These are phyloP conservation scores for Plecturocebus donacophilus DNA, from an alignment of 2,113 vertebrate species.

Conservation along the genomic window DNA sequence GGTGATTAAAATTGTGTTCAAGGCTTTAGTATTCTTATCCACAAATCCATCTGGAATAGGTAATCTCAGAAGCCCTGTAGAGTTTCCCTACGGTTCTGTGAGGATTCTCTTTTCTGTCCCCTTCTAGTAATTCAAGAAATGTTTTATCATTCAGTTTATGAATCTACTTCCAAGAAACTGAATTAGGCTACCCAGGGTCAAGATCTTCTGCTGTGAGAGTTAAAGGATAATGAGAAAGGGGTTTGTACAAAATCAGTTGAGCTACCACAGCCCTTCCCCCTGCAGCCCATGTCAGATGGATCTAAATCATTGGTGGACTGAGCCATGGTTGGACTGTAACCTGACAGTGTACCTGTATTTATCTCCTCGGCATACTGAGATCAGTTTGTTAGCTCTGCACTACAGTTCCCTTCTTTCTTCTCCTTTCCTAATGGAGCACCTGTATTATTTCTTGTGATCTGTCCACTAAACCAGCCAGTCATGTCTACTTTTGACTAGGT, in stretches of 20 bases:
- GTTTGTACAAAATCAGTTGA: neutral
- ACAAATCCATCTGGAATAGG: neutral
- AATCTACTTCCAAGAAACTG: neutral
- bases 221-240: conserved; percentile 20
- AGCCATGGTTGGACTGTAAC: neutral
- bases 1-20: neutral
- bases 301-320: neutral
- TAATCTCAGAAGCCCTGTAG: neutral
- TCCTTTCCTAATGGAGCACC: accelerated
- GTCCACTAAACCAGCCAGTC: neutral
- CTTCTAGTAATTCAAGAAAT: neutral
- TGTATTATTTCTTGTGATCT: neutral
- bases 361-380: neutral
- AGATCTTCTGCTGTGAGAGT: neutral
- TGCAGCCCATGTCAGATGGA: neutral
- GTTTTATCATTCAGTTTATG: neutral
- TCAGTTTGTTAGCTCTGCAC: neutral
- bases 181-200: neutral
- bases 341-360: neutral
- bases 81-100: neutral
- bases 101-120: neutral
- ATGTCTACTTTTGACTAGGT: neutral
- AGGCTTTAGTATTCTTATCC: neutral
- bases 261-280: neutral
- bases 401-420: neutral